A percentile compares a stretch with the other conserved stretches of the same genome.
These are phyloP conservation scores for Meleagris gallopavo DNA, from an alignment of 2,113 vertebrate species.

Conservation along the genomic window DNA sequence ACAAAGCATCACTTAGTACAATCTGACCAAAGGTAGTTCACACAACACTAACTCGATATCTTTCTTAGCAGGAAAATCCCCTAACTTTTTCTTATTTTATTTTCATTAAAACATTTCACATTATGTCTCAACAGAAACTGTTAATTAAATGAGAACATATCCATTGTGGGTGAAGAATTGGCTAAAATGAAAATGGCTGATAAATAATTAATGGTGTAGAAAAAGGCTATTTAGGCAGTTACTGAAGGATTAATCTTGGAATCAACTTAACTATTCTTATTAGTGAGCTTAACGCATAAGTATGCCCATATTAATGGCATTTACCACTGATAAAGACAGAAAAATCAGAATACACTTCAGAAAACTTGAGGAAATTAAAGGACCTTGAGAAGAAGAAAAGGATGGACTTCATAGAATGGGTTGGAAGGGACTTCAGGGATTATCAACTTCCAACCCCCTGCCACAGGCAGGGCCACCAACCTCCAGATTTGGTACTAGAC, in stretches of 20 bases:
- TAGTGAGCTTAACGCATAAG: neutral
- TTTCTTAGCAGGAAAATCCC: neutral
- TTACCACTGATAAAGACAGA: neutral
- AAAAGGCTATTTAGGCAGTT: neutral
- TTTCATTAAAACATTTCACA: neutral
- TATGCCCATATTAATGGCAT: neutral
- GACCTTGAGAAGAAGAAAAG: neutral
- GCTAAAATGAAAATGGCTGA: neutral
- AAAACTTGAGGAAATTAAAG: neutral
- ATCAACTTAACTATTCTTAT: neutral
- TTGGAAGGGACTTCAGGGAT: too few species aligned
- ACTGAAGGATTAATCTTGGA: neutral
- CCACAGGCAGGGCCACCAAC: too few species aligned
- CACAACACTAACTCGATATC: neutral
- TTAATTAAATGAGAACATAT: neutral
- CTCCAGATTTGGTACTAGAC: too few species aligned
- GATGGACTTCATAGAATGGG: neutral
- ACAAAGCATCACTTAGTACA: neutral
- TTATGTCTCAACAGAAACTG: neutral
- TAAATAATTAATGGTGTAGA: neutral
- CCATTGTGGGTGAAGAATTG: neutral
- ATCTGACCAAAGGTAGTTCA: neutral
- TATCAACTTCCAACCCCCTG: too few species aligned
- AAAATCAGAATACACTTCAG: neutral
- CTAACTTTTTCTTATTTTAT: neutral